These are phyloP conservation scores for Drosophila gaucha DNA, from an alignment of 2,888 invertebrate species.

Conservation along the genomic window DNA sequence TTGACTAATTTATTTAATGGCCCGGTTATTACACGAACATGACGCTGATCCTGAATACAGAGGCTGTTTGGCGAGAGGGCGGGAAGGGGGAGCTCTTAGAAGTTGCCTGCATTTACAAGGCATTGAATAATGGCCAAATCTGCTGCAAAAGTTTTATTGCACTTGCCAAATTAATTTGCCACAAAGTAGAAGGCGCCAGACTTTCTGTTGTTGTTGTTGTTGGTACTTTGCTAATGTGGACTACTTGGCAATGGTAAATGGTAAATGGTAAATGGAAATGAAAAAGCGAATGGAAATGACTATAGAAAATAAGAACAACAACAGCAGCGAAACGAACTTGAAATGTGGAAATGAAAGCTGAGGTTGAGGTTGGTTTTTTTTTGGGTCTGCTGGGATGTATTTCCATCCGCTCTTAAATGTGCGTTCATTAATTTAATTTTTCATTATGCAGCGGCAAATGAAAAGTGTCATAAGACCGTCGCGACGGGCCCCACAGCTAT, in stretches of 20 bases:
- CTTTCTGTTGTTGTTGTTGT: conserved; percentile 23
- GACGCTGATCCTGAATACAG: conserved; percentile 23
- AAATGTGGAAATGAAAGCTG: conserved; percentile 34
- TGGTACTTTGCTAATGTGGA: conserved; percentile 55
- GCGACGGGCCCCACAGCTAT: conserved; percentile 17
- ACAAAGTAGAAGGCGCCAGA: conserved; percentile 54
- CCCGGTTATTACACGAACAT: conserved; percentile 74
- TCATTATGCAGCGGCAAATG: conserved; percentile 68
- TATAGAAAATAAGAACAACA: conserved; percentile 25
- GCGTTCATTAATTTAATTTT: conserved; percentile 77
- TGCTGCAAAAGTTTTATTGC: conserved; percentile 77
- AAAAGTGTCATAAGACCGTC: conserved; percentile 72
- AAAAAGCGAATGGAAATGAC: conserved; percentile 45
- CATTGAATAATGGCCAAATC: conserved; percentile 72
- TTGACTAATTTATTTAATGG: conserved; percentile 76
- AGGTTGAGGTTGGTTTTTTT: conserved; percentile 5
- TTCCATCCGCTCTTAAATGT: conserved; percentile 59
- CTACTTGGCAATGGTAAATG: conserved; percentile 51
- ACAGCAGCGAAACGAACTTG: conserved; percentile 5
- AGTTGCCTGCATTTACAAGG: conserved; percentile 48
- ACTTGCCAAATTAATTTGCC: conserved; percentile 76
- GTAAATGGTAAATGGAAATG: conserved; percentile 26
- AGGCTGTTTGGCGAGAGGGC: neutral
- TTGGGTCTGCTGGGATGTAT: conserved; percentile 25
- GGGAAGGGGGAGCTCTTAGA: neutral